phyloP scores from a whole-genome alignment of 2,888 invertebrate genomes.

The Bombylius major region DNA sequence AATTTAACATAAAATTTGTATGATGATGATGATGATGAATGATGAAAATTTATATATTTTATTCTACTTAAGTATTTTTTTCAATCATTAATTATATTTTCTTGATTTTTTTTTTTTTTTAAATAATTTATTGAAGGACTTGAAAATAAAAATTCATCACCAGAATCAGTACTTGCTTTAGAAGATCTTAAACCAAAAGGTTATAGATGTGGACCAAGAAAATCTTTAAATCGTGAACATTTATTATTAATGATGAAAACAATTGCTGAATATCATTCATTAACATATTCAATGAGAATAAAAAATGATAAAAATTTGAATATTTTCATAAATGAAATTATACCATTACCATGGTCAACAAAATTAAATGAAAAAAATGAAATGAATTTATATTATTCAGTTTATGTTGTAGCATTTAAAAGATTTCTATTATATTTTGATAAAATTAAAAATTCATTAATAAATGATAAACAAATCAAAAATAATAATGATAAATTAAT shows the following conservation, averaged over 20 bases:
- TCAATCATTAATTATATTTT: too few relatives aligned
- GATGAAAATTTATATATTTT: too few relatives aligned
- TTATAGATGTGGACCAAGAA: slow-evolving; percentile 27
- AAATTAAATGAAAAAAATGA: slow-evolving; percentile 7
- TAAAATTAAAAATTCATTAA: slow-evolving; percentile 5
- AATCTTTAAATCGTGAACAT: slow-evolving; percentile 25
- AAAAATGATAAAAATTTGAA: slow-evolving; percentile 21
- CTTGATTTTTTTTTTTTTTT: too few relatives aligned
- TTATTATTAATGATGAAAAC: slow-evolving; percentile 24
- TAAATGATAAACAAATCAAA: neutral
- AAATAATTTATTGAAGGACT: neutral
- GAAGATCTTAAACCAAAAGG: slow-evolving; percentile 27
- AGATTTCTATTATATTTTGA: slow-evolving; percentile 29
- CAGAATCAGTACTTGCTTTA: slow-evolving; percentile 27
- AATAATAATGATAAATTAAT: slow-evolving; percentile 11
- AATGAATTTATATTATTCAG: slow-evolving; percentile 22
- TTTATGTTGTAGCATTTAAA: slow-evolving; percentile 28
- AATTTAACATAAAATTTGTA: too few relatives aligned
- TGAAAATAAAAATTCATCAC: slow-evolving; percentile 3
- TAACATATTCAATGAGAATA: slow-evolving; percentile 25
- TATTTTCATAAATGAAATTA: slow-evolving; percentile 20
- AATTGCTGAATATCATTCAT: slow-evolving; percentile 28
- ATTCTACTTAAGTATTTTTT: too few relatives aligned
- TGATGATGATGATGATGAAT: too few relatives aligned
- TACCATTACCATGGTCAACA: slow-evolving; percentile 22